A percentile compares a stretch with the other conserved stretches of the same genome.
phyloP scores from a whole-genome alignment of 2,113 vertebrate genomes.

The Oryzias celebensis region DNA sequence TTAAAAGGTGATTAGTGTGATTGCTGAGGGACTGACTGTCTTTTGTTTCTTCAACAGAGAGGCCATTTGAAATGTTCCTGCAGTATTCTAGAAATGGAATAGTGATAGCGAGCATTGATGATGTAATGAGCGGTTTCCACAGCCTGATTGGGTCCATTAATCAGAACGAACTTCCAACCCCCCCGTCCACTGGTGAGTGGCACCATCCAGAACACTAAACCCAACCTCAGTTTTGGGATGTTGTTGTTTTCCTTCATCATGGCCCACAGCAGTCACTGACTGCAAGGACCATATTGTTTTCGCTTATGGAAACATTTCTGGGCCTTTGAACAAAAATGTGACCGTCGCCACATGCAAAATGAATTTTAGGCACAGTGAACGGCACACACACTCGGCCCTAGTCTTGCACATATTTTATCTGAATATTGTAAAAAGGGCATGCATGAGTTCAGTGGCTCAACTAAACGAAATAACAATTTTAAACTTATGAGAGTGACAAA shows the following conservation, averaged over 20 bases:
- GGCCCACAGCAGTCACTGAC: not conserved
- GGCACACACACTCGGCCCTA: too few relatives aligned
- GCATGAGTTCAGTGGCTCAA: too few relatives aligned
- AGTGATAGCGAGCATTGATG: slow-evolving; percentile 86
- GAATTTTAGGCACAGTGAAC: too few relatives aligned
- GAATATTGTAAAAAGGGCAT: too few relatives aligned
- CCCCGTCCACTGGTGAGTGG: slow-evolving; percentile 84
- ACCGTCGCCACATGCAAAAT: too few relatives aligned
- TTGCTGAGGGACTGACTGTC: not conserved
- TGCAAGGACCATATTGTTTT: not conserved
- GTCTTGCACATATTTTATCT: too few relatives aligned
- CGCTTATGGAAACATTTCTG: not conserved
- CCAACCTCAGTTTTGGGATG: not conserved
- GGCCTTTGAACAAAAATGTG: too few relatives aligned
- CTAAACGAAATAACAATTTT: too few relatives aligned
- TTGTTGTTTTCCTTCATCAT: not conserved
- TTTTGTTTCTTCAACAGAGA: slow-evolving; percentile 74
- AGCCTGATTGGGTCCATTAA: slow-evolving; percentile 84
- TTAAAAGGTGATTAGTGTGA: not conserved
- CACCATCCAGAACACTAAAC: slow-evolving; percentile 2
- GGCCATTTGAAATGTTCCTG: slow-evolving; percentile 79
- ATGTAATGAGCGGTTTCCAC: slow-evolving; percentile 87
- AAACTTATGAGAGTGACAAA: too few relatives aligned
- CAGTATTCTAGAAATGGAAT: slow-evolving; percentile 87
- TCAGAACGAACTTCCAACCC: slow-evolving; percentile 77